phyloP scores from a whole-genome alignment of 2,113 vertebrate species.

The Callaeas wilsoni region DNA sequence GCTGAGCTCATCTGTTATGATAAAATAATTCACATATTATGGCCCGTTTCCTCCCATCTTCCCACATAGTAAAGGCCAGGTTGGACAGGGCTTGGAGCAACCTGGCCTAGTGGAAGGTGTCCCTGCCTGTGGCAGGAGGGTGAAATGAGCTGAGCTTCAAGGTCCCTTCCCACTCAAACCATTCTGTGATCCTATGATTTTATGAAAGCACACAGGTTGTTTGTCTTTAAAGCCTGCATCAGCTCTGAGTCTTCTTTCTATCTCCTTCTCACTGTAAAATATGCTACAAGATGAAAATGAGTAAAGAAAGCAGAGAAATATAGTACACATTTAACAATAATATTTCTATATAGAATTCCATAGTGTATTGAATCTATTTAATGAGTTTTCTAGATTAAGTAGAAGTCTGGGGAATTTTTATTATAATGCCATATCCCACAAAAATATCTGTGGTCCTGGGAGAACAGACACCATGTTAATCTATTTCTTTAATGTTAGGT shows the following conservation, averaged over 20 bases:
- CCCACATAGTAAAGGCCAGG: not conserved
- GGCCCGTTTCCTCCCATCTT: not conserved
- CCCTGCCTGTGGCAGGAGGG: not conserved
- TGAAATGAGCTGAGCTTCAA: not conserved
- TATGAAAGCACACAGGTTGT: not conserved
- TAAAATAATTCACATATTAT: not conserved
- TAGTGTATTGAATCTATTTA: slow-evolving; percentile 43
- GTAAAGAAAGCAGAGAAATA: slow-evolving; percentile 39
- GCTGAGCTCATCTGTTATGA: not conserved
- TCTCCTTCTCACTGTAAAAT: not conserved
- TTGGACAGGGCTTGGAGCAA: not conserved
- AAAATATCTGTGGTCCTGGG: slow-evolving; percentile 43
- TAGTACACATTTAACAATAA: slow-evolving; percentile 36
- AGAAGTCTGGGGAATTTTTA: slow-evolving; percentile 62
- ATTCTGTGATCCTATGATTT: not conserved
- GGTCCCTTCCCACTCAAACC: not conserved
- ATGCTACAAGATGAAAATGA: not conserved
- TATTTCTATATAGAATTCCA: slow-evolving; percentile 47
- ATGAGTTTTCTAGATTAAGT: slow-evolving; percentile 62
- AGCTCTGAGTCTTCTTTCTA: not conserved
- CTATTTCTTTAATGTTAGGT: not conserved
- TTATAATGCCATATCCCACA: slow-evolving; percentile 30
- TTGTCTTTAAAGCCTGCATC: not conserved
- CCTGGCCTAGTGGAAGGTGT: not conserved
- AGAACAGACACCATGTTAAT: slow-evolving; percentile 27